Conservation (phyloP, 2,888 invertebrate genomes). For the Himalopsyche japonica region DNA sequence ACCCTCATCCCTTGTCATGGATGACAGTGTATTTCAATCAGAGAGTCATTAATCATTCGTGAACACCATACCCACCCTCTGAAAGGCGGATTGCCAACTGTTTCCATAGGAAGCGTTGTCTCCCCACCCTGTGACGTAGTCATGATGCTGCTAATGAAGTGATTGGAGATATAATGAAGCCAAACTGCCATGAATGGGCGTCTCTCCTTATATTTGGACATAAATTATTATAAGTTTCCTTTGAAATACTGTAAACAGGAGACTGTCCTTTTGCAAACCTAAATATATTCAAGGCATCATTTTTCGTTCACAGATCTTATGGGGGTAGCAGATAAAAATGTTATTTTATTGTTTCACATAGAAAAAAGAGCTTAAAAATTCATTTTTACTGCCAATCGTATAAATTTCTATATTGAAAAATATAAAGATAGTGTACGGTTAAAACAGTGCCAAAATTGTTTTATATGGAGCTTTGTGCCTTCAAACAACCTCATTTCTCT, state of each 20-base stretch:
- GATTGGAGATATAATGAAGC: slow-evolving; percentile 1
- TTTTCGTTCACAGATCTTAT: too few species aligned
- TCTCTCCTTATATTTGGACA: not conserved
- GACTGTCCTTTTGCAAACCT: too few species aligned
- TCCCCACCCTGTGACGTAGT: not conserved
- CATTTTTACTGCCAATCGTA: too few species aligned
- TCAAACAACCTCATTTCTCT: too few species aligned
- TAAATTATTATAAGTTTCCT: not conserved
- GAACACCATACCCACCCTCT: not conserved
- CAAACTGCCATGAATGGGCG: not conserved
- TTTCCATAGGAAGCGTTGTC: not conserved
- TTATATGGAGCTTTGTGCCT: too few species aligned
- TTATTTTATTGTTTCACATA: too few species aligned
- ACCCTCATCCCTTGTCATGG: slow-evolving; percentile 25
- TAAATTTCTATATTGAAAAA: too few species aligned
- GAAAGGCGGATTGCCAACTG: not conserved
- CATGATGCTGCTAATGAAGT: not conserved
- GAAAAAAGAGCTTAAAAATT: too few species aligned
- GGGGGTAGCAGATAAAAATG: too few species aligned
- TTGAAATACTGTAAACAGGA: not conserved
- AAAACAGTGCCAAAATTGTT: too few species aligned
- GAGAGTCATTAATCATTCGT: slow-evolving; percentile 38
- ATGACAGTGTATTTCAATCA: slow-evolving; percentile 40
- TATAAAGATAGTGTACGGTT: too few species aligned
- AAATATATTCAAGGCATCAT: too few species aligned